These are phyloP conservation scores for Maconellicoccus hirsutus DNA, from an alignment of 1,140 invertebrate species.

Conservation along the genomic window DNA sequence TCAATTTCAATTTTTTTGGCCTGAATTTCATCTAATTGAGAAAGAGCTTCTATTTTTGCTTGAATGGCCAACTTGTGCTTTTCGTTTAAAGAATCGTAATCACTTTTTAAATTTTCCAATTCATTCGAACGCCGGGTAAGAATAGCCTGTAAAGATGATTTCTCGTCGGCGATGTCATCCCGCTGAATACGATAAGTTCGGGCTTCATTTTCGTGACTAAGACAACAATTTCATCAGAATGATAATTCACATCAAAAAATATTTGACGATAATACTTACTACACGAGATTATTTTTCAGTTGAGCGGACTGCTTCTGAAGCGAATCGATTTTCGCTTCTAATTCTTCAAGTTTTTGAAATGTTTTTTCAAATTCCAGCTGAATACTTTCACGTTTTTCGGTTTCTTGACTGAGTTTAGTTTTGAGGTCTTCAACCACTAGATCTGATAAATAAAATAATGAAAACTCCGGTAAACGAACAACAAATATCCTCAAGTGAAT, in stretches of 20 bases:
- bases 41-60: conserved; percentile 70
- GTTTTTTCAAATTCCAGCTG: neutral
- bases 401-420: neutral
- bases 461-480: neutral
- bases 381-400: neutral
- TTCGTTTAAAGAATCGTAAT: neutral
- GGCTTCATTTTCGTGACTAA: neutral
- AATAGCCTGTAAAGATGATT: neutral
- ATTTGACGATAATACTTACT: neutral
- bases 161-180: neutral
- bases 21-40: conserved; percentile 63
- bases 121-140: neutral
- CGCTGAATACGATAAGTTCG: neutral
- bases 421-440: neutral
- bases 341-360: neutral
- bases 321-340: neutral
- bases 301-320: neutral
- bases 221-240: neutral
- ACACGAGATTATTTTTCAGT: neutral
- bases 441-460: neutral
- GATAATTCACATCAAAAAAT: neutral
- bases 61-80: conserved; percentile 43
- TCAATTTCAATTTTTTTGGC: conserved; percentile 64
- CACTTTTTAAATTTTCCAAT: neutral
- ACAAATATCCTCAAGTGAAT: neutral